Base-by-base conservation (phyloP, 2,888 invertebrate species). In the Phorcus lineatus region DNA sequence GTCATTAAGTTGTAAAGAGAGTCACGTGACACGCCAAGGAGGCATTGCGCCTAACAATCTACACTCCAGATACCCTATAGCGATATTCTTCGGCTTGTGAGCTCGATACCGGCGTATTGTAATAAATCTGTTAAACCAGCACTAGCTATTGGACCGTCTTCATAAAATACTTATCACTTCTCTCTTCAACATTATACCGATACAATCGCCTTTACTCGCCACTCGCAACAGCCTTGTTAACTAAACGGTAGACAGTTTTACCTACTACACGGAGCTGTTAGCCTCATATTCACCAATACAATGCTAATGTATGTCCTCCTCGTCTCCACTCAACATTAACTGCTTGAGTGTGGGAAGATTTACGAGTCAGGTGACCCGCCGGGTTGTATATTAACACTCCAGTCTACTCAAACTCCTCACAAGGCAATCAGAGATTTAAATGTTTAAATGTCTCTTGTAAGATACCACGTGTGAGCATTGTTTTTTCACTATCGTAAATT, bases 341-440 rank as follows among this genome's bases (percentile, higher is more conserved):
- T 36, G 40, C 19, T 70, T 22, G n/a, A 70, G 70, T 62, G 28
- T 24, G 28, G 28, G 13, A 11, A 70, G 70, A 70, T 70, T 70
- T 70, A 70, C 36, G 24, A 17, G 11, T 11, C 16, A 16, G 19
- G 17, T 36, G 36, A 70, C 40, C 70, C 40, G 16, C 28, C 40
- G 7, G 70, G 19, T 19, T 70, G 70, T 70, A 70, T 70, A 70
- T 70, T 19, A 70, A 40, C 19, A 11, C 22, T 28, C 1, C 19
- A 70, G 70, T 36, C 70, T 4, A 40, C 36, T 40, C 28, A 40
- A 28, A 17, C 40, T 36, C 19, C 70, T 70, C 19, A 70, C 19
- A 70, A 70, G 36, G 40, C 70, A 70, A 70, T 70, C 70, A 70
- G 40, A 40, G 19, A 17, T 70, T 36, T 70, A 36, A 70, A 70